A percentile compares a stretch with the other conserved stretches of the same genome.
Evolutionary conservation across 92 coral and sea anemone species (phyloP).

Genomic region (Epizoanthus stellaris): DNA sequence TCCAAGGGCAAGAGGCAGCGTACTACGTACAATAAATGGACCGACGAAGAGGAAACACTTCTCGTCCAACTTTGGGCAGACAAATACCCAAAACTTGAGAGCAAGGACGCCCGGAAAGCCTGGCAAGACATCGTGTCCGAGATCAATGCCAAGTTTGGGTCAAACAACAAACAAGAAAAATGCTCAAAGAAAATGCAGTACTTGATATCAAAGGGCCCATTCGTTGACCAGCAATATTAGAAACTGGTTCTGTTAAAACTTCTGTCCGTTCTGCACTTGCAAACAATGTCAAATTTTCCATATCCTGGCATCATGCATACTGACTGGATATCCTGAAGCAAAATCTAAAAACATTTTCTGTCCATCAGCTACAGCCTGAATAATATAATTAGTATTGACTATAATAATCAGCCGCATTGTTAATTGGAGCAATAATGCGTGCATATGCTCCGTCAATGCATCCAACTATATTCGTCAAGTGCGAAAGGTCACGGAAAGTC

Average conservation of each 20-base stretch:
- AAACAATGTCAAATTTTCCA: slow-evolving; percentile 21
- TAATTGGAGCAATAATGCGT: slow-evolving; percentile 51
- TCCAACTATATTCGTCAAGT: slow-evolving; percentile 47
- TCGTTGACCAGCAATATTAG: slow-evolving; percentile 22
- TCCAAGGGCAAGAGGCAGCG: slow-evolving; percentile 32
- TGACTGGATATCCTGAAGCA: slow-evolving; percentile 60
- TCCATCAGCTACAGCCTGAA: slow-evolving; percentile 59
- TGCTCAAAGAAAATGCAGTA: slow-evolving; percentile 38
- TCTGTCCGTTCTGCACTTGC: slow-evolving; percentile 44
- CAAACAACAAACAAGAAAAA: slow-evolving; percentile 8
- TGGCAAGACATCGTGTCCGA: neutral
- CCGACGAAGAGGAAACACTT: too few species aligned
- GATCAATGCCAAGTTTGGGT: too few species aligned
- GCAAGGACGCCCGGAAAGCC: too few species aligned
- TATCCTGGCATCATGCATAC: slow-evolving; percentile 61
- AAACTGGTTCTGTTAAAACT: neutral
- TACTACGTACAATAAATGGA: neutral
- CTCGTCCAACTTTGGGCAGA: too few species aligned
- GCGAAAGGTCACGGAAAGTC: slow-evolving; percentile 43
- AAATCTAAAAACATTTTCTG: slow-evolving; percentile 54
- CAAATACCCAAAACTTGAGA: too few species aligned
- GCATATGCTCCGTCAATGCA: slow-evolving; percentile 60
- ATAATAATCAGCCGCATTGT: slow-evolving; percentile 54
- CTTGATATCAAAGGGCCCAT: slow-evolving; percentile 38
- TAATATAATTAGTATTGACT: slow-evolving; percentile 57